Evolutionary conservation across 1,140 invertebrate species (phyloP), one percentile per base, ranked within the genome.

Genomic region (Physella acuta): DNA sequence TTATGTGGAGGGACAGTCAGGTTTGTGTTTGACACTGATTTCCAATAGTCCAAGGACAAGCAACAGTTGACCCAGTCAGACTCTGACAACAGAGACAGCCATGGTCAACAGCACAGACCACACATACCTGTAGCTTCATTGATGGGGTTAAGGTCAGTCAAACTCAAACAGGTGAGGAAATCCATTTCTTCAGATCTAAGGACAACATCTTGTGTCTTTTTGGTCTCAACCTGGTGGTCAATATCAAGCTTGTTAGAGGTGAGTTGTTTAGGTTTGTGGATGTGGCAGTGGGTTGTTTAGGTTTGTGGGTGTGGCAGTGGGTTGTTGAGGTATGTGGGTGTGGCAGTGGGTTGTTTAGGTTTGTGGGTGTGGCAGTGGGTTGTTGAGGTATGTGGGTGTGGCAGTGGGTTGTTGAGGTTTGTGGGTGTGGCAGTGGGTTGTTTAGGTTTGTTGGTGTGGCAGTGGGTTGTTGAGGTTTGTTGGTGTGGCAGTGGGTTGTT

Each of bases 91-190:
- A 8, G 17, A 20, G 3, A 30, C 11, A 20, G 34, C 26, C 3
- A 24, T n/a, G 2, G 4, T 5, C 36, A 51, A 49, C 11, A 37
- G 36, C 16, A 1, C 16, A 39, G 3, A 37, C 3, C 0, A 39
- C 17, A 11, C 16, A 58, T 55, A 71, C 70, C 66, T 63, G 70
- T 53, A 31, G 70, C 67, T 65, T 74, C 70, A 68, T 70, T 71
- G 2, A 71, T 59, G 16, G 55, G 67, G 20, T 61, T 62, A 31
- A 70, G 34, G 2, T 71, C 60, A 24, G 73, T 74, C 30, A 74
- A 62, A 55, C 55, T 74, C 20, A 56, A 55, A 16, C 51, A n/a
- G n/a, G 63, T 26, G 2, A 36, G 26, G 16, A 69, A 44, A n/a
- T 36, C n/a, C 1, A 17, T 20, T 8, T 67, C 56, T 36, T 33